Evolutionary conservation across 1,140 invertebrate genomes (phyloP).

Genomic region (Drosophila bipectinata): DNA sequence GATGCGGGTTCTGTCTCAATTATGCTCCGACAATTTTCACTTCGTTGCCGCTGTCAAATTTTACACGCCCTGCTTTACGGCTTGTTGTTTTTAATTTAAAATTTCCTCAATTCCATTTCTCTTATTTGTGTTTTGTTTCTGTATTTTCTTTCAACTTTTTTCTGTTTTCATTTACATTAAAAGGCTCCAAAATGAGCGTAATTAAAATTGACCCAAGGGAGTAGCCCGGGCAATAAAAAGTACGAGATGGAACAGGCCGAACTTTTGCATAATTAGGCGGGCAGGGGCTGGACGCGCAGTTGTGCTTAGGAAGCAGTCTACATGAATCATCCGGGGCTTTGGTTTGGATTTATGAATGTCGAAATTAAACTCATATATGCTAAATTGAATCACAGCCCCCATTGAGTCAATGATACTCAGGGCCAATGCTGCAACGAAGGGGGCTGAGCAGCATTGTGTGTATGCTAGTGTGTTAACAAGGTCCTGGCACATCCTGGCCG

Average conservation of each 20-base stretch:
- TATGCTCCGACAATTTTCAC: slow-evolving; percentile 76
- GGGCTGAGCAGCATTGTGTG: not conserved
- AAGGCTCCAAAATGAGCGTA: slow-evolving; percentile 71
- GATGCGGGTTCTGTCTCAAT: slow-evolving; percentile 55
- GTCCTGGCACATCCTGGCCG: slow-evolving; percentile 21
- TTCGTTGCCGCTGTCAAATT: slow-evolving; percentile 79
- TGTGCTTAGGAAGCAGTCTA: slow-evolving; percentile 8
- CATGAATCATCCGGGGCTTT: slow-evolving; percentile 52
- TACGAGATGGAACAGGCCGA: slow-evolving; percentile 26
- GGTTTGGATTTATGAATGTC: slow-evolving; percentile 52
- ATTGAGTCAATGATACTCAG: slow-evolving; percentile 57
- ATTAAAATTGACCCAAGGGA: slow-evolving; percentile 81
- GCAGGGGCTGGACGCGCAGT: slow-evolving; percentile 3
- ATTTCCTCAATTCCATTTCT: slow-evolving; percentile 40
- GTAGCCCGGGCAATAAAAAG: slow-evolving; percentile 45
- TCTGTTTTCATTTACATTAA: slow-evolving; percentile 58
- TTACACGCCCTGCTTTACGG: slow-evolving; percentile 67
- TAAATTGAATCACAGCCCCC: slow-evolving; percentile 52
- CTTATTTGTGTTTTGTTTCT: slow-evolving; percentile 38
- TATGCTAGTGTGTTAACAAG: slow-evolving; percentile 14
- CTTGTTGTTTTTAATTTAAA: slow-evolving; percentile 64
- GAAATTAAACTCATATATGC: slow-evolving; percentile 63
- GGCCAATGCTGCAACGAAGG: slow-evolving; percentile 18
- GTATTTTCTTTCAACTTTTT: slow-evolving; percentile 21
- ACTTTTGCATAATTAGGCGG: slow-evolving; percentile 65